Conservation (phyloP, 2,797 vertebrate species). For the Thaleichthys pacificus region DNA sequence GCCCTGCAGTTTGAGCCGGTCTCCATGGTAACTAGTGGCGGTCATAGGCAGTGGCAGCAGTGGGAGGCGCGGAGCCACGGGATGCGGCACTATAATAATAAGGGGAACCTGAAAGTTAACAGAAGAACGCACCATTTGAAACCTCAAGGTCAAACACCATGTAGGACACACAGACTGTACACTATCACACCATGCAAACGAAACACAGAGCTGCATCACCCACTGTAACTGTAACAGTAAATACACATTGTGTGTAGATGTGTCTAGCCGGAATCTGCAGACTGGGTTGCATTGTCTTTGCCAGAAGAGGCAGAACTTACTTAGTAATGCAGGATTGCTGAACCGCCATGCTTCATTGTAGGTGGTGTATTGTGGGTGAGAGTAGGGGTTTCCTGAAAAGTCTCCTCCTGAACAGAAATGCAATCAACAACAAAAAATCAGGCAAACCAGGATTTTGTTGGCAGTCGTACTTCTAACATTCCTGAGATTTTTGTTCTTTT, state of each 20-base stretch:
- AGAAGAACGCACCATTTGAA: constrained; percentile 98
- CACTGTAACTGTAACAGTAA: not conserved
- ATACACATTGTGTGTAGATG: not conserved
- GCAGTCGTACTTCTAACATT: constrained; percentile 5
- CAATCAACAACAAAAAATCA: constrained; percentile 2
- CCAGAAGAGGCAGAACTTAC: constrained; percentile 78
- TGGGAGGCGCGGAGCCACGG: constrained; percentile 99
- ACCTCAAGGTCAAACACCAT: constrained; percentile 75
- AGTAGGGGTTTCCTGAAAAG: constrained; percentile 99
- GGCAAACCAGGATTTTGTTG: not conserved
- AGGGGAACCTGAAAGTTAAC: constrained; percentile 99
- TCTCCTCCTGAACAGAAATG: constrained; percentile 85
- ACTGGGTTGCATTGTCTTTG: not conserved
- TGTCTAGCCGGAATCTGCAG: not conserved
- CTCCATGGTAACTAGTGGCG: constrained; percentile 99
- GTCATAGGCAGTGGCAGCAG: constrained; percentile 99
- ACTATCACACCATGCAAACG: not conserved
- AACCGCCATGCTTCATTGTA: constrained; percentile 99
- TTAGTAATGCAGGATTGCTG: constrained; percentile 99
- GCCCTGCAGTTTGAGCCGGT: constrained; percentile 97
- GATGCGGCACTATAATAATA: constrained; percentile 99
- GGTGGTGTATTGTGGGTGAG: constrained; percentile 98
- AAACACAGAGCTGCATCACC: not conserved
- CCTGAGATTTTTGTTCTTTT: not conserved
- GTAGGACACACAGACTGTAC: constrained; percentile 56